Conservation (phyloP, 2,113 vertebrate genomes). For the Eubucco bourcierii region DNA sequence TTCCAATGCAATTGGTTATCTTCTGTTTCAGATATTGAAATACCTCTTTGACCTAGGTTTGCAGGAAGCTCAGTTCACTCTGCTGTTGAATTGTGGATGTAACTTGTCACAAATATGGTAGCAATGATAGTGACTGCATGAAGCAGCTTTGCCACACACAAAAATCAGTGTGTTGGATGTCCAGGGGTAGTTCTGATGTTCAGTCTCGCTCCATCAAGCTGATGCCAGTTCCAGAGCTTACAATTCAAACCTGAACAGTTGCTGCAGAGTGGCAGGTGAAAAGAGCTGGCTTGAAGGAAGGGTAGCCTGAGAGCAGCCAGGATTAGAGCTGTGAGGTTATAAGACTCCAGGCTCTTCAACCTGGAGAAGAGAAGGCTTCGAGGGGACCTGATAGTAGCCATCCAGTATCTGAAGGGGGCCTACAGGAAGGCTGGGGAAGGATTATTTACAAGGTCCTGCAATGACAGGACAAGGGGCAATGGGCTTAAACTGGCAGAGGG, state of each 20-base stretch:
- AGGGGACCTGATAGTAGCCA: no score
- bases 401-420: no score
- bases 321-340: background rate
- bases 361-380: no score
- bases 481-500: no score
- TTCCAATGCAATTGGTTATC: background rate
- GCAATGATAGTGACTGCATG: background rate
- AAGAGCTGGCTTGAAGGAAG: background rate
- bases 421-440: no score
- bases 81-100: background rate
- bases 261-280: background rate
- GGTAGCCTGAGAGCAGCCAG: background rate
- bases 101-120: background rate
- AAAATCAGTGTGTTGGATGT: background rate
- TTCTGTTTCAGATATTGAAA: background rate
- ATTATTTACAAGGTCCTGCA: no score
- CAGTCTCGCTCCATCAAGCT: accelerated
- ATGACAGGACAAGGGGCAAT: no score
- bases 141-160: background rate
- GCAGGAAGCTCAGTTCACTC: background rate
- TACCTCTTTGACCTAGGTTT: background rate
- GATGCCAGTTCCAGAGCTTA: background rate
- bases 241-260: background rate
- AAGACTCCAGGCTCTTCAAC: no score
- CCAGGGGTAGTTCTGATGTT: background rate